Conservation (phyloP, 1,140 invertebrate genomes). For the Vanessa tameamea region DNA sequence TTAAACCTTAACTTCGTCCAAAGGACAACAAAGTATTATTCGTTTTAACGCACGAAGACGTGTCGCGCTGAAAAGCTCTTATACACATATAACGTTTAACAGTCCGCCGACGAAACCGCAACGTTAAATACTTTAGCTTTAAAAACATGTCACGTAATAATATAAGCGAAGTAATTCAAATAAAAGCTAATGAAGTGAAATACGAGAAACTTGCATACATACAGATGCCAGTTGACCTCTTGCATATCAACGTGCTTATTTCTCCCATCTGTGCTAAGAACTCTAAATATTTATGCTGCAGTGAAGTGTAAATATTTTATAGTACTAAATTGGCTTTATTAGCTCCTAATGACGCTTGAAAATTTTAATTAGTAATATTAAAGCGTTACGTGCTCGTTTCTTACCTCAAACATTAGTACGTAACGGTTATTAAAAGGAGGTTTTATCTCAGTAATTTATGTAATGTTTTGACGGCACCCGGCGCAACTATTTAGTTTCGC, state of each 20-base stretch:
- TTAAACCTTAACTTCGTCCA: too few relatives aligned
- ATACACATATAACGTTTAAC: too few relatives aligned
- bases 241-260: not conserved
- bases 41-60: too few relatives aligned
- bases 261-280: not conserved
- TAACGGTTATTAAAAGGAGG: conserved; percentile 40
- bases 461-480: conserved; percentile 46
- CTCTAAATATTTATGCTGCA: conserved; percentile 10
- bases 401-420: conserved; percentile 30
- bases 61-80: too few relatives aligned
- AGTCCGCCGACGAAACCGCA: not conserved
- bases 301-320: conserved; percentile 3
- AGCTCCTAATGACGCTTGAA: conserved; percentile 19
- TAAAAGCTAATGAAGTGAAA: not conserved
- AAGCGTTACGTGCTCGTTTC: conserved; percentile 10
- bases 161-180: not conserved
- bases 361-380: conserved; percentile 20
- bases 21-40: too few relatives aligned
- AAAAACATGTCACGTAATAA: too few relatives aligned
- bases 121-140: not conserved
- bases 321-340: conserved; percentile 9
- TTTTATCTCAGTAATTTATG: conserved; percentile 42
- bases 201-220: not conserved
- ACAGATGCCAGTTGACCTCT: not conserved
- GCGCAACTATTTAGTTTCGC: conserved; percentile 41